These are phyloP conservation scores for Tortricodes alternella DNA, from an alignment of 2,888 invertebrate genomes.

Conservation along the genomic window DNA sequence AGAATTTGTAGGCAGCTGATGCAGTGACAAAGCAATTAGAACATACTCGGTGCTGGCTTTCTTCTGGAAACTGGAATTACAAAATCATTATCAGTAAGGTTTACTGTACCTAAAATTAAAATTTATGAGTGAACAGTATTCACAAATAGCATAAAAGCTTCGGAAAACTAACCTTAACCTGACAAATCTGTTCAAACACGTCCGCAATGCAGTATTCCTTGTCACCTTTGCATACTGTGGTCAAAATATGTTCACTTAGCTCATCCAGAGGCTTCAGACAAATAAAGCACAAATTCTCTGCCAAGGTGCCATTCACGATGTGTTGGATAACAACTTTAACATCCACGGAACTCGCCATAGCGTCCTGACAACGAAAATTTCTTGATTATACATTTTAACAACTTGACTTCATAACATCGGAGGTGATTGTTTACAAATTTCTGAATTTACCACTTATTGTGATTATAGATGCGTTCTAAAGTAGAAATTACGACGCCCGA, in stretches of 20 bases:
- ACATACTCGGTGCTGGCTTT: constrained; percentile 59
- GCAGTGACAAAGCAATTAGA: constrained; percentile 58
- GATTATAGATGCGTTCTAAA: constrained; percentile 29
- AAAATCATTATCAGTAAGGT: neutral
- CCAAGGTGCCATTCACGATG: constrained; percentile 61
- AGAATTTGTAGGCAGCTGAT: constrained; percentile 62
- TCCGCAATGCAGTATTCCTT: constrained; percentile 66
- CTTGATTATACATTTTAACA: constrained; percentile 12
- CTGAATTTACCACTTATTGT: constrained; percentile 22
- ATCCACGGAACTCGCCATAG: constrained; percentile 54
- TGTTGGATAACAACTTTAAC: constrained; percentile 61
- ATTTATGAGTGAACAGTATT: no score
- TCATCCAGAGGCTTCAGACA: constrained; percentile 57
- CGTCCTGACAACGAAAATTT: constrained; percentile 12
- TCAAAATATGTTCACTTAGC: constrained; percentile 60
- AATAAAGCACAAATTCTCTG: constrained; percentile 59
- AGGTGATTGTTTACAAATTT: constrained; percentile 15
- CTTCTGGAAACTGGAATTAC: constrained; percentile 50
- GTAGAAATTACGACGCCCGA: constrained; percentile 2
- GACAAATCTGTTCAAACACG: constrained; percentile 53
- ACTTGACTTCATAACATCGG: neutral
- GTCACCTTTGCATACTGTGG: constrained; percentile 60
- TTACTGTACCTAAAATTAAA: neutral
- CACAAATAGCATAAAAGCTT: neutral
- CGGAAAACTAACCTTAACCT: constrained; percentile 46